Conservation (phyloP, 1,140 invertebrate species). For the Polypedilum pembai region DNA sequence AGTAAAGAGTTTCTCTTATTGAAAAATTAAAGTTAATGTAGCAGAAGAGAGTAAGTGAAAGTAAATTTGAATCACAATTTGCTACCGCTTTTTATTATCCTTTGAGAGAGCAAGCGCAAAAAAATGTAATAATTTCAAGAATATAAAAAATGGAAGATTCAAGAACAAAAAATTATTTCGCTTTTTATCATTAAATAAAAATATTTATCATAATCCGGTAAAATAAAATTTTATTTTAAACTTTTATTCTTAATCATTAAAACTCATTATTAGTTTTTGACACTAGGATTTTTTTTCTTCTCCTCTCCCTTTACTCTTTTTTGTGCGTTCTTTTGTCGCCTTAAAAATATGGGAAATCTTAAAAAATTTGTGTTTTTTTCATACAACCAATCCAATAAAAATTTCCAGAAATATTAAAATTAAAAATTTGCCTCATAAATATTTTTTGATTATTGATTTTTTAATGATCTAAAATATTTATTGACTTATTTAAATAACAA, state of each 20-base stretch:
- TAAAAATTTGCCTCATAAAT: too few species aligned
- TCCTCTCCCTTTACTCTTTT: neutral
- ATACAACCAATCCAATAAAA: neutral
- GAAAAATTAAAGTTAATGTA: too few species aligned
- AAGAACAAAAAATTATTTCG: neutral
- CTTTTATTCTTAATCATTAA: neutral
- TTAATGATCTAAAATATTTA: too few species aligned
- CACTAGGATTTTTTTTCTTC: neutral
- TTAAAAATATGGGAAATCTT: conserved; percentile 8
- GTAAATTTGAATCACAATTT: neutral
- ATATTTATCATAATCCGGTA: neutral
- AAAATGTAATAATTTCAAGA: neutral
- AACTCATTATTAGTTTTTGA: conserved; percentile 19
- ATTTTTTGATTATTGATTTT: too few species aligned
- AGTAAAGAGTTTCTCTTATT: too few species aligned
- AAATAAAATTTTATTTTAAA: neutral
- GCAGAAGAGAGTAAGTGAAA: too few species aligned
- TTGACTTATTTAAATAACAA: too few species aligned
- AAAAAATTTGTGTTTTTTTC: neutral
- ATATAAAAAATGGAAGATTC: conserved; percentile 16
- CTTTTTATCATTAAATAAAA: too few species aligned
- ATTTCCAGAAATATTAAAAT: too few species aligned
- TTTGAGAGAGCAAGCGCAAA: neutral
- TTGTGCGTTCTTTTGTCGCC: neutral
- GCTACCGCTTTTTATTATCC: conserved; percentile 11